Percentiles rank a stretch among this genome's conserved stretches.
Evolutionary conservation across 2,797 vertebrate species (phyloP).

Genomic region (Spheniscus humboldti): DNA sequence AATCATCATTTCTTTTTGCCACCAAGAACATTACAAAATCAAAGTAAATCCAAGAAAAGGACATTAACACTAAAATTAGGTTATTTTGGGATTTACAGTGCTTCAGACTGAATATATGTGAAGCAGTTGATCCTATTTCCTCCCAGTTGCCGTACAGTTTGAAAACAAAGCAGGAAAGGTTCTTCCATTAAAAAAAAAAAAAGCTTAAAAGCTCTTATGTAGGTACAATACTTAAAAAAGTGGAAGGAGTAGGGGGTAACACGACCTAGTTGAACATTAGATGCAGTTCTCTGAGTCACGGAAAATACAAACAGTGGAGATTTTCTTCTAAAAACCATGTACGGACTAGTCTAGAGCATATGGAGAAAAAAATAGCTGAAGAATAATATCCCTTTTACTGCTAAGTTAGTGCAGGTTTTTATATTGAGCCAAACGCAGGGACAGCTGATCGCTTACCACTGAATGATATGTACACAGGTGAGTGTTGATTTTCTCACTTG

Average conservation of each 20-base stretch:
- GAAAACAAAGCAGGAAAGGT: not conserved
- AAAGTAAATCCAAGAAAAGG: not conserved
- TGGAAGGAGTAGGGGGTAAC: not conserved
- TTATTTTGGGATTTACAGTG: not conserved
- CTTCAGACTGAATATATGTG: not conserved
- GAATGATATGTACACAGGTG: not conserved
- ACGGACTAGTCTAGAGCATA: not conserved
- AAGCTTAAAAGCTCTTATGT: not conserved
- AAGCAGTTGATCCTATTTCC: not conserved
- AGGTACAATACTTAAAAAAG: not conserved
- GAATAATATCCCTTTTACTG: not conserved
- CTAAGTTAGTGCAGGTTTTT: not conserved
- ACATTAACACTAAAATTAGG: not conserved
- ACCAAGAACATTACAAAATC: not conserved
- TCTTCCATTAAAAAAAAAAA: not conserved
- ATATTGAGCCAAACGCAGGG: not conserved
- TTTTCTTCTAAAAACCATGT: not conserved
- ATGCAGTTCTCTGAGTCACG: not conserved
- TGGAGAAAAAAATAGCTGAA: not conserved
- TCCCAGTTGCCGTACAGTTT: not conserved
- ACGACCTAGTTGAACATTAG: not conserved
- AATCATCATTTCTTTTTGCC: not conserved
- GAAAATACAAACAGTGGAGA: not conserved
- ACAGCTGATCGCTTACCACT: not conserved
- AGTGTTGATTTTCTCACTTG: not conserved